Base-by-base conservation (phyloP, 2,113 vertebrate genomes). In the Platichthys flesus region DNA sequence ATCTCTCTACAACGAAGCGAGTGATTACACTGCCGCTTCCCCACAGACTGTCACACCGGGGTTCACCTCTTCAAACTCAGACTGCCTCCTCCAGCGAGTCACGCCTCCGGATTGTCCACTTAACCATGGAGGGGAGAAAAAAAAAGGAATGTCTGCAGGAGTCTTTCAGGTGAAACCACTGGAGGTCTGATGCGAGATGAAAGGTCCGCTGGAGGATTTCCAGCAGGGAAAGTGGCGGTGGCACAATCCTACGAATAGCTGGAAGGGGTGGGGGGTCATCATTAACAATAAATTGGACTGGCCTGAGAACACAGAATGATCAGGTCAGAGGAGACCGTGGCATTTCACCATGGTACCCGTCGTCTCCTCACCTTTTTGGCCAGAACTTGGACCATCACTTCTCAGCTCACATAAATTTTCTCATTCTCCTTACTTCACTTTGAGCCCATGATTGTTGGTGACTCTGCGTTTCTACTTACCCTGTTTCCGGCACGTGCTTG, bases 11-110 rank as follows among this genome's bases (percentile, higher is more conserved):
- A 66, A 77, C 74, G 82, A 59, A 58, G 47, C 70, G 61, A 81
- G 81, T 83, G 79, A 88, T 88, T 81, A 75, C 72, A 65, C 61
- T 1, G 9, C 74, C 5, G 24, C 64, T 72, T 78, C 75, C 45
- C 76, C 18, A 47, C 59, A 67, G 61, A 47, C 21, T 1, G 5
- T 71, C 65, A 45, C 74, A 70, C 51, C 49, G 55, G 70, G 49
- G 63, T 60, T 84, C 79, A 72, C 70, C 62, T 70, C 42, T 21
- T 54, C 49, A 70, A 81, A 40, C 63, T 4, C 1, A 5, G 16
- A 54, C 42, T 10, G 59, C 69, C 66, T 69, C 60, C 62, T 70
- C 20, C 57, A 61, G 42, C 59, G 76, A 37, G n/a, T 60, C 16
- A 70, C 20, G 8, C 61, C 66, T 74, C 56, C 21, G 2, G 57